Conservation (phyloP, 1,140 invertebrate species). For the Drosophila insularis region DNA sequence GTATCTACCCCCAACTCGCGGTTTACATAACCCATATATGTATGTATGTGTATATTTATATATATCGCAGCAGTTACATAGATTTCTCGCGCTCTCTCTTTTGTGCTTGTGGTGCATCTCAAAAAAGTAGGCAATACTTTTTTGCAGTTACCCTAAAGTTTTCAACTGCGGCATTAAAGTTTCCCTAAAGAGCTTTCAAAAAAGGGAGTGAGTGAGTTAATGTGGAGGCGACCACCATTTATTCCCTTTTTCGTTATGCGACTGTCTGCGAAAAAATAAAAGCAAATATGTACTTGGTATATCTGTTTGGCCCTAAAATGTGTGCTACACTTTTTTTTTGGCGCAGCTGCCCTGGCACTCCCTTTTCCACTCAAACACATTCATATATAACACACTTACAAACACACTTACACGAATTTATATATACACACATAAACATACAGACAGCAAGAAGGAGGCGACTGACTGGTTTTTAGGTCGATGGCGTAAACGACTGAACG, state of each 20-base stretch:
- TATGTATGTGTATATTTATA: slow-evolving; percentile 13
- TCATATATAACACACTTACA: slow-evolving; percentile 17
- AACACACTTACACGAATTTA: slow-evolving; percentile 34
- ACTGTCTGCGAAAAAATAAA: slow-evolving; percentile 18
- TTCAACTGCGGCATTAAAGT: slow-evolving; percentile 44
- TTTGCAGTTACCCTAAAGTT: slow-evolving; percentile 20
- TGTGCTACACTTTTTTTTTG: slow-evolving; percentile 62
- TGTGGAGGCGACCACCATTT: not conserved
- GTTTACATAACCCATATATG: slow-evolving; percentile 43
- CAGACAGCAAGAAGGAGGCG: slow-evolving; percentile 44
- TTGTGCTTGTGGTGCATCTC: slow-evolving; percentile 11
- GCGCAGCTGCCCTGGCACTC: slow-evolving; percentile 70
- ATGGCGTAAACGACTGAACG: slow-evolving; percentile 68
- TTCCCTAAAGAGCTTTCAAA: slow-evolving; percentile 10
- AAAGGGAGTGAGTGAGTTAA: not conserved
- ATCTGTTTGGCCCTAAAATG: slow-evolving; percentile 63
- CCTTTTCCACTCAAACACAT: slow-evolving; percentile 57
- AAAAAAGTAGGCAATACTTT: slow-evolving; percentile 41
- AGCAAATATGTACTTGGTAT: slow-evolving; percentile 22
- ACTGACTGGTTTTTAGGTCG: slow-evolving; percentile 79
- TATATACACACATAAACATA: slow-evolving; percentile 18
- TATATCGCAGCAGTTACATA: slow-evolving; percentile 1
- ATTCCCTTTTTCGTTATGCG: slow-evolving; percentile 10
- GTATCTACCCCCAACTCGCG: not conserved
- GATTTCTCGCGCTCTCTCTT: slow-evolving; percentile 3